Evolutionary conservation across 2,888 invertebrate species (phyloP), one percentile per base, ranked within the genome.

Genomic region (Ischnus inquisitorius): DNA sequence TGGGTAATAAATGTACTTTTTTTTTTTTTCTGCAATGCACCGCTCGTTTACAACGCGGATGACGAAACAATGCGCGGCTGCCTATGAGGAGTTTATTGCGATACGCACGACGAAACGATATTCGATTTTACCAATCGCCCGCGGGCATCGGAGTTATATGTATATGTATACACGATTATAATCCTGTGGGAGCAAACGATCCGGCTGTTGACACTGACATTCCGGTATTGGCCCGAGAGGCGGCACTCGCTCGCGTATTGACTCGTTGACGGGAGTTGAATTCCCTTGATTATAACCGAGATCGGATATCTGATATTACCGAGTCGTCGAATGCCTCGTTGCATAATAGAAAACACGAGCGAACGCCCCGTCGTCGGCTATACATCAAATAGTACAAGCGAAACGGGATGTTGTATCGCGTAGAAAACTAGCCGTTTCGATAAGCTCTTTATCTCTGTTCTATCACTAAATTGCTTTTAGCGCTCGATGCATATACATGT

Each of bases 121-220:
- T 48, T 39, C 51, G 82, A 79, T 71, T 76, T 85, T 54, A 64
- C 51, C 54, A 54, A 64, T 64, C 54, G 72, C 54, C 74, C 12
- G 67, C 48, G 25, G 67, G 67, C n/a, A 28, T 69, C 25, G 10
- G 19, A 22, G 43, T 19, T 16, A 69, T 48, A 65, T 68, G 25
- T 28, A 10, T 41, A 43, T 72, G n/a, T 69, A 69, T 68, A 39
- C 28, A 10, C 48, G 71, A 72, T 77, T 77, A 69, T 72, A 77
- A 81, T 69, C 68, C 41, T 39, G 69, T 22, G 72, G 57, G 77
- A 69, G 57, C 16, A 28, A 82, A 83, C 86, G 80, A 86, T 85
- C 84, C 86, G 85, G 87, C 34, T 86, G 86, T 87, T 88, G 81
- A 85, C 85, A 85, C 85, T 85, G 85, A 85, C 85, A 85, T 85